Conservation (phyloP, 2,113 vertebrate genomes). For the Pteronura brasiliensis region DNA sequence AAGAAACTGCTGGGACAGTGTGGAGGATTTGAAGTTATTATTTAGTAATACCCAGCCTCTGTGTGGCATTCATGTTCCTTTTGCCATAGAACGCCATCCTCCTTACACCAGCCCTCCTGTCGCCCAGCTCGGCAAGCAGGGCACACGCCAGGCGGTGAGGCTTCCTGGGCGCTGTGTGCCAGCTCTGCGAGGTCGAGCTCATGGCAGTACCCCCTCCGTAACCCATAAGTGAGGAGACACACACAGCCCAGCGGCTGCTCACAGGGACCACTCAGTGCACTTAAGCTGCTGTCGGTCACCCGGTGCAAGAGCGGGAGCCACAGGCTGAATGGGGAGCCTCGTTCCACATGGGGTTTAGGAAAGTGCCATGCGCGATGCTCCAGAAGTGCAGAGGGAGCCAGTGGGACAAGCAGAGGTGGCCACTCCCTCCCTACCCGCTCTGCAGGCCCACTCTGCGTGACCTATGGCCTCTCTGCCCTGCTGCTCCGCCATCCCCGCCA, state of each 20-base stretch:
- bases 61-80: not conserved
- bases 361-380: not conserved
- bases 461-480: not conserved
- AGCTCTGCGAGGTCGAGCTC: not conserved
- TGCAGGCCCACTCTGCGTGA: not conserved
- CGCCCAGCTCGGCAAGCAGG: accelerated
- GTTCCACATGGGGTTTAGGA: not conserved
- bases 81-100: not conserved
- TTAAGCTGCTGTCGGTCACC: not conserved
- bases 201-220: not conserved
- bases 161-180: not conserved
- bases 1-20: not conserved
- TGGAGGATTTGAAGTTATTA: not conserved
- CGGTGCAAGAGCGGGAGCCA: not conserved
- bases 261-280: not conserved
- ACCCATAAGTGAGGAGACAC: not conserved
- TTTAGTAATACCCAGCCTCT: not conserved
- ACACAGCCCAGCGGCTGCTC: not conserved
- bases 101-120: not conserved
- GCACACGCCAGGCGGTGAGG: accelerated
- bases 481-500: not conserved
- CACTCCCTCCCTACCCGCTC: not conserved
- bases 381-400: not conserved
- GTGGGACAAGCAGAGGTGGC: not conserved
- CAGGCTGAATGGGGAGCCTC: not conserved